Conservation (phyloP, 2,113 vertebrate species). For the Regulus satrapa region DNA sequence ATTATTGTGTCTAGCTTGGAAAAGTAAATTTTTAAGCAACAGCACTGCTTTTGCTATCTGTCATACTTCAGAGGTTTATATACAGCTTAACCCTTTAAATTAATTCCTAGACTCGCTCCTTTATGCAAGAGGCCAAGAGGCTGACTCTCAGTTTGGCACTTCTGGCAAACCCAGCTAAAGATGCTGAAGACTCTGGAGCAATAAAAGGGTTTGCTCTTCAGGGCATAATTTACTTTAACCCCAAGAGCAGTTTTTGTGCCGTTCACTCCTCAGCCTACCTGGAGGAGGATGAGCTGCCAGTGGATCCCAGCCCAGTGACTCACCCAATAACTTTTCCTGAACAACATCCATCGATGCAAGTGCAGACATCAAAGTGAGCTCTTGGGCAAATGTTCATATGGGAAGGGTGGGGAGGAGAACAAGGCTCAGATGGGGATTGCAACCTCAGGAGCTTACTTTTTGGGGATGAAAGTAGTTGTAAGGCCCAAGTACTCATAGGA, state of each 20-base stretch:
- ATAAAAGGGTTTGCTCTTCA: not conserved
- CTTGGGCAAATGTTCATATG: not conserved
- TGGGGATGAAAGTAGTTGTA: not conserved
- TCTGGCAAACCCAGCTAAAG: not conserved
- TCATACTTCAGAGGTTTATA: not conserved
- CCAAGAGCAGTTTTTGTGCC: not conserved
- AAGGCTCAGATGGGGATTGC: constrained; percentile 8
- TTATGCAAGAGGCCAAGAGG: not conserved
- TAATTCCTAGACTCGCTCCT: not conserved
- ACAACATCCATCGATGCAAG: not conserved
- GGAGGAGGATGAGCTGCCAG: not conserved
- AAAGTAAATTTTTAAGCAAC: not conserved
- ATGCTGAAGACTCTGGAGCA: not conserved
- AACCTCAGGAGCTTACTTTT: not conserved
- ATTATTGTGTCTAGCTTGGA: not conserved
- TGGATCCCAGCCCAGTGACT: not conserved
- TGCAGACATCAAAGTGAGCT: not conserved
- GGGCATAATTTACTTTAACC: not conserved
- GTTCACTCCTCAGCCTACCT: not conserved
- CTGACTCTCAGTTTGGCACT: not conserved
- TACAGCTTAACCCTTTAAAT: not conserved
- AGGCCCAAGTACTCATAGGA: not conserved
- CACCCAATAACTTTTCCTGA: not conserved
- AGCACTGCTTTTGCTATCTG: not conserved
- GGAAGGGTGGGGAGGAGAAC: constrained; percentile 1